These are phyloP conservation scores for Sinella curviseta DNA, from an alignment of 1,140 invertebrate genomes.

Conservation along the genomic window DNA sequence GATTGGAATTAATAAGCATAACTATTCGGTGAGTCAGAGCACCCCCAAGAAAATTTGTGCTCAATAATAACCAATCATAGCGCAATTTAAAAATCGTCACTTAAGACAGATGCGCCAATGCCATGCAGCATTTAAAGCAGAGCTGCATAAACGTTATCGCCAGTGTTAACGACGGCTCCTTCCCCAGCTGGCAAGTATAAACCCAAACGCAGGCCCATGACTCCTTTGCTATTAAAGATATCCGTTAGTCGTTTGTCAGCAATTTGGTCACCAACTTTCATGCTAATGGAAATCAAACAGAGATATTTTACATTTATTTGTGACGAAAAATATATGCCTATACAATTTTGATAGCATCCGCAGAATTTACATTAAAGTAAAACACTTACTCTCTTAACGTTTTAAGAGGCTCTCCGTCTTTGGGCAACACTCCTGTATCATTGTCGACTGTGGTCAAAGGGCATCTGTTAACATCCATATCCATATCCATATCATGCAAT, in stretches of 20 bases:
- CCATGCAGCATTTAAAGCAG: not conserved
- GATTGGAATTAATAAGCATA: too few relatives aligned
- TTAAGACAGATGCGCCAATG: too few relatives aligned
- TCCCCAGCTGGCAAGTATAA: slow-evolving; percentile 22
- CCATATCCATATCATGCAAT: too few relatives aligned
- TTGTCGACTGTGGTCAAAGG: slow-evolving; percentile 54
- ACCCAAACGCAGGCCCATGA: slow-evolving; percentile 47
- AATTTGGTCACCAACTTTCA: slow-evolving; percentile 28
- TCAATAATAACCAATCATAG: too few relatives aligned
- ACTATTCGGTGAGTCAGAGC: too few relatives aligned
- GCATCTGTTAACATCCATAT: slow-evolving; percentile 51
- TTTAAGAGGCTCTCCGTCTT: slow-evolving; percentile 53
- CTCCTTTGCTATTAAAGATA: slow-evolving; percentile 35
- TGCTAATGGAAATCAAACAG: not conserved
- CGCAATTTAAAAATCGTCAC: too few relatives aligned
- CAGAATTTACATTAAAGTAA: not conserved
- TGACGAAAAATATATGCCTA: not conserved
- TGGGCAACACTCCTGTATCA: slow-evolving; percentile 51
- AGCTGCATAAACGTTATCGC: slow-evolving; percentile 35
- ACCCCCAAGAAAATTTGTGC: too few relatives aligned
- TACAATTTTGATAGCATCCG: not conserved
- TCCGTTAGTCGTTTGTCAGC: slow-evolving; percentile 29
- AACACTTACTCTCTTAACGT: slow-evolving; percentile 52
- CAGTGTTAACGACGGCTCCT: slow-evolving; percentile 2
- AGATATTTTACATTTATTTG: slow-evolving; percentile 1